These are phyloP conservation scores for Sebastes taczanowskii DNA, from an alignment of 2,797 vertebrate genomes.

Conservation along the genomic window DNA sequence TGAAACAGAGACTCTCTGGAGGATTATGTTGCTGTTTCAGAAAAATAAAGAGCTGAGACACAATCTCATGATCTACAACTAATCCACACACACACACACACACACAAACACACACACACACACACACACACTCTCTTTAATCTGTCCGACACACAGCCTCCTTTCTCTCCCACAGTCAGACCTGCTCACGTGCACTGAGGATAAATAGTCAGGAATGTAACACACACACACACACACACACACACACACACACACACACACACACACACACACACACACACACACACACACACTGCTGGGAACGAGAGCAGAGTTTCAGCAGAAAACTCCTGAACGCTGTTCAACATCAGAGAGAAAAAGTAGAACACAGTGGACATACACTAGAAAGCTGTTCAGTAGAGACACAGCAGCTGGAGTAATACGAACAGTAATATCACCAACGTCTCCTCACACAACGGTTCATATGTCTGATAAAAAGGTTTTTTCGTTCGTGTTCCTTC, in stretches of 20 bases:
- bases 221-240: neutral
- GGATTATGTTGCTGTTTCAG: neutral
- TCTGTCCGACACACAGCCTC: conserved; percentile 32
- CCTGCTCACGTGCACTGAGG: conserved; percentile 25
- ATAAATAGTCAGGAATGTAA: conserved; percentile 39
- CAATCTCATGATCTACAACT: conserved; percentile 45
- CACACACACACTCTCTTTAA: conserved; percentile 7
- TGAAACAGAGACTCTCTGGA: neutral
- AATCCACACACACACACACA: conserved; percentile 21
- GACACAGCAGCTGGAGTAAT: too few relatives aligned
- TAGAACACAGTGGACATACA: neutral
- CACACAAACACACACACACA: conserved; percentile 5
- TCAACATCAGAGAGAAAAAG: neutral
- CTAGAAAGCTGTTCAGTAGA: neutral
- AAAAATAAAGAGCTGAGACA: neutral
- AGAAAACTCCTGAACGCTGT: neutral
- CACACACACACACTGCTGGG: conserved; percentile 20
- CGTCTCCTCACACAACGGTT: too few relatives aligned
- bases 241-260: conserved; percentile 9
- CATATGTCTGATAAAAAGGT: too few relatives aligned
- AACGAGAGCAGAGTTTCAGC: conserved; percentile 7
- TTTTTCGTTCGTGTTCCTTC: too few relatives aligned
- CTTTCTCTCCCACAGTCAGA: conserved; percentile 29
- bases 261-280: neutral
- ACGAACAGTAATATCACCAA: too few relatives aligned